A percentile compares a stretch with the other conserved stretches of the same genome.
Evolutionary conservation across 2,797 vertebrate genomes (phyloP).

Genomic region (Hippopotamyrus pictus): DNA sequence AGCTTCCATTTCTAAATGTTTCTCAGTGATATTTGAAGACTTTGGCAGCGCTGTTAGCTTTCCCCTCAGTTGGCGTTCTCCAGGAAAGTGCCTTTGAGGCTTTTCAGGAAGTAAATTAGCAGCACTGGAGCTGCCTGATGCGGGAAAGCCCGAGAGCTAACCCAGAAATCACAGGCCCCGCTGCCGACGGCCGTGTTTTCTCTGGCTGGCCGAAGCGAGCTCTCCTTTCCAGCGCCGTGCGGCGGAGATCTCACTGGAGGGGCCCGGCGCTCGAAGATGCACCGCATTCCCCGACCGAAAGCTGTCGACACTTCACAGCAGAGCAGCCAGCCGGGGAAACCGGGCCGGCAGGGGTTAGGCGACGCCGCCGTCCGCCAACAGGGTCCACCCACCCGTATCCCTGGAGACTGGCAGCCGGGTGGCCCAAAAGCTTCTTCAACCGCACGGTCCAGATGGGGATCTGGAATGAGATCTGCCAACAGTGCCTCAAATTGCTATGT

Average conservation of each 20-base stretch:
- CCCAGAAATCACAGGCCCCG: slow-evolving; percentile 2
- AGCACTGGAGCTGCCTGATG: neutral
- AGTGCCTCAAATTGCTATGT: neutral
- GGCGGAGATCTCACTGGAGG: neutral
- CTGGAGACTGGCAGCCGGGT: neutral
- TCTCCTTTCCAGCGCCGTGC: neutral
- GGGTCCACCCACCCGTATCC: neutral
- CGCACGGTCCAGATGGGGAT: neutral
- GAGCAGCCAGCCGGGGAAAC: neutral
- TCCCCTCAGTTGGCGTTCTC: neutral
- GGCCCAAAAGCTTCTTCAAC: slow-evolving; percentile 5
- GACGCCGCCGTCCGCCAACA: neutral
- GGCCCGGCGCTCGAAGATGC: neutral
- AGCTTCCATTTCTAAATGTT: neutral
- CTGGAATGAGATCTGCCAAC: neutral
- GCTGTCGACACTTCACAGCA: neutral
- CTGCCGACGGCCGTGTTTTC: neutral
- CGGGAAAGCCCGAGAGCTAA: neutral
- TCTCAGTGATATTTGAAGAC: neutral
- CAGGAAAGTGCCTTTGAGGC: neutral
- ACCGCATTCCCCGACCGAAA: neutral
- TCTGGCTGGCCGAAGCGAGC: neutral
- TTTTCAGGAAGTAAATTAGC: neutral
- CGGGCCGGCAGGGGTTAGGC: neutral
- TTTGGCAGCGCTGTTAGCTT: neutral